phyloP scores from a whole-genome alignment of 1,140 invertebrate genomes.

The Dysdera silvatica region DNA sequence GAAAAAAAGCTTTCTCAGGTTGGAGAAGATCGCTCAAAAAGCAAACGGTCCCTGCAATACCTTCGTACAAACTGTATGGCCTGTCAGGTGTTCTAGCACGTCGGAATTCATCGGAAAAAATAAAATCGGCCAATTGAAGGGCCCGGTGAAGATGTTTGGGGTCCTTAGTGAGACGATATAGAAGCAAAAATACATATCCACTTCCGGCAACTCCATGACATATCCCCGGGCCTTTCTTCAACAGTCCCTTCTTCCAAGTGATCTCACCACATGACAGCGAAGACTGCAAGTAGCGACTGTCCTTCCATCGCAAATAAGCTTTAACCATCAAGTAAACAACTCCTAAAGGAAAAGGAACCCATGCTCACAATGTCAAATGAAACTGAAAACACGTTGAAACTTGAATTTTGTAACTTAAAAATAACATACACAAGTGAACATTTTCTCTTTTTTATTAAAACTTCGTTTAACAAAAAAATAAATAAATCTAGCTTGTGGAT shows the following conservation, averaged over 20 bases:
- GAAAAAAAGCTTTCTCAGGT: constrained; percentile 68
- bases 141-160: constrained; percentile 64
- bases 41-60: constrained; percentile 73
- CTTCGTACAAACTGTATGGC: constrained; percentile 77
- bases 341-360: constrained; percentile 47
- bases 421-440: no score
- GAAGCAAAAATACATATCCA: constrained; percentile 71
- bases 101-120: constrained; percentile 59
- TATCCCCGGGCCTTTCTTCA: constrained; percentile 70
- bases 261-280: constrained; percentile 62
- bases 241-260: constrained; percentile 67
- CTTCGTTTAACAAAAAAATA: no score
- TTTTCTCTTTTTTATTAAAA: no score
- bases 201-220: constrained; percentile 80
- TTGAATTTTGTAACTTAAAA: neutral
- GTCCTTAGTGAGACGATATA: constrained; percentile 67
- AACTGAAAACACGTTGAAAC: no score
- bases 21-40: constrained; percentile 66
- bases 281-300: constrained; percentile 62
- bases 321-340: constrained; percentile 70
- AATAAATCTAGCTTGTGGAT: no score
- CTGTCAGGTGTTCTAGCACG: constrained; percentile 64
- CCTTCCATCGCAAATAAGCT: constrained; percentile 65
- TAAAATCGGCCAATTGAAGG: constrained; percentile 65
- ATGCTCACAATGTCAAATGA: no score